Base-by-base conservation (phyloP, 2,113 vertebrate genomes). In the Gasterosteus nipponicus region DNA sequence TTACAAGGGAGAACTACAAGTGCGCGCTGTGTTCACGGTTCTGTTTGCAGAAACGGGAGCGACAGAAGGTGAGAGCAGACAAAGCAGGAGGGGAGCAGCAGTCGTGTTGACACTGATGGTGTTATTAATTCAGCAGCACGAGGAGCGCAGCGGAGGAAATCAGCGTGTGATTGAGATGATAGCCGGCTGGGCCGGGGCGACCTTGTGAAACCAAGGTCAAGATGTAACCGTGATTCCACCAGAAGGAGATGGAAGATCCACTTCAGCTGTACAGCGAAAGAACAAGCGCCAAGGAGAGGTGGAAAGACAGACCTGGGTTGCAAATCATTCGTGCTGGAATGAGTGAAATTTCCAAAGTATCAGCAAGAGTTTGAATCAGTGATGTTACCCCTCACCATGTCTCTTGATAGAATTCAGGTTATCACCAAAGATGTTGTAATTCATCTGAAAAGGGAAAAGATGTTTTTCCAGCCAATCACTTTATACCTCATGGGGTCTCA, bases 101-200 rank as follows among this genome's bases (percentile, higher is more conserved):
- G 82, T 86, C 75, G 72, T 69, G 53, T 83, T 59, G 78, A 77
- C 85, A 72, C 83, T 73, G 73, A 84, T 86, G 87, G 57, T 22
- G 69, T 89, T 78, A 91, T 90, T 92, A 90, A 88, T 86, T 89
- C 85, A 83, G 83, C 73, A 75, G 76, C 14, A 47, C 68, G 31
- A 49, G 63, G 75, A 58, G 49, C 81, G 76, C 51, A n/a, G 83
- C 10, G 5, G 73, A 75, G 78, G 69, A 42, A 83, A 84, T 82
- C 77, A 82, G 83, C 77, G 70, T 73, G 74, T 73, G 89, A 84
- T 76, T 62, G 75, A 80, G 77, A 78, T 62, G 81, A 80, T 58
- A 69, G 61, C 58, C 14, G 66, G 26, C 74, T 11, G 69, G 77
- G 77, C 65, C 71, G 33, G 51, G 70, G 68, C 69, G 29, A 85